A percentile compares a stretch with the other conserved stretches of the same genome.
Conservation (phyloP, 2,113 vertebrate genomes). For the Rhinolophus sinicus region DNA sequence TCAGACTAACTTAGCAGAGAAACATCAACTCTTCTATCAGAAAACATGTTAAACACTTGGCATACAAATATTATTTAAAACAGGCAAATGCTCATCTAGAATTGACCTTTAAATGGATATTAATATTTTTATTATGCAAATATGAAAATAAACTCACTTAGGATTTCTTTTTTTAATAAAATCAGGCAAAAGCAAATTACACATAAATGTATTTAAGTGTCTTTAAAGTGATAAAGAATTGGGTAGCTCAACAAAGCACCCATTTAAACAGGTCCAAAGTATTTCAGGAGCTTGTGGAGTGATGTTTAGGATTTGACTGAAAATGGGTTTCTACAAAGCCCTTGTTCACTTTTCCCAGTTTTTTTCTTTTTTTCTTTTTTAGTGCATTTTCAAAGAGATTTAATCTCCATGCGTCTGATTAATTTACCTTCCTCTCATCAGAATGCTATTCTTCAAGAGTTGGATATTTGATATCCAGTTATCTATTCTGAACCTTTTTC, state of each 20-base stretch:
- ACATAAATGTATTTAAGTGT: neutral
- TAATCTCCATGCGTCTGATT: neutral
- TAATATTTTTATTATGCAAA: conserved; percentile 63
- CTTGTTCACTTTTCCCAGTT: neutral
- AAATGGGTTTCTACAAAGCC: neutral
- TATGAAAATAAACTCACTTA: neutral
- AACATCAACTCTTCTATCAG: neutral
- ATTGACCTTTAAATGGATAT: conserved; percentile 55
- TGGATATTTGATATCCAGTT: neutral
- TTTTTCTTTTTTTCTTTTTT: neutral
- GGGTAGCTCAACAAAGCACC: neutral
- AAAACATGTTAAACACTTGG: neutral
- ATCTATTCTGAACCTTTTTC: neutral
- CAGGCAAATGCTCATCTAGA: neutral
- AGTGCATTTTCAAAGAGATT: conserved; percentile 51
- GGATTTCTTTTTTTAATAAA: conserved; percentile 52
- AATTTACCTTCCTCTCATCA: conserved; percentile 38
- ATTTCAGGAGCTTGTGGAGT: neutral
- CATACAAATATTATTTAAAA: neutral
- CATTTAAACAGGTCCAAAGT: neutral
- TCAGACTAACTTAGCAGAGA: neutral
- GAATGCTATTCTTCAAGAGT: conserved; percentile 15
- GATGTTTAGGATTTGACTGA: neutral
- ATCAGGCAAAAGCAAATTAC: neutral
- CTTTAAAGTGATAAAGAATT: neutral